A percentile compares a stretch with the other conserved stretches of the same genome.
Evolutionary conservation across 2,797 vertebrate species (phyloP).

Genomic region (Amniataba percoides): DNA sequence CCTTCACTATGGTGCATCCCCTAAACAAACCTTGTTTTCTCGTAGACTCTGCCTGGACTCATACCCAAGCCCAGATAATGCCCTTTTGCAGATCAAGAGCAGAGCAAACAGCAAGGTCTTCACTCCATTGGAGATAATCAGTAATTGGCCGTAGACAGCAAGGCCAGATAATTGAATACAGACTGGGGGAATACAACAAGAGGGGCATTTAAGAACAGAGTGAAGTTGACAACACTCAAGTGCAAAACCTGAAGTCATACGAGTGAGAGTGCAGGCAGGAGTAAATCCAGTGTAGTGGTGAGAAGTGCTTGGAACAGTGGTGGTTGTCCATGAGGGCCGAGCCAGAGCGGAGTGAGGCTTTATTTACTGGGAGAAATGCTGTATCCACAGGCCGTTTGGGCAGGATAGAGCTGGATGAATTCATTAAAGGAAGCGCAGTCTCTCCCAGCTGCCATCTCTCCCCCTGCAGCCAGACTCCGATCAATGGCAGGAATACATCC

Average conservation of each 20-base stretch:
- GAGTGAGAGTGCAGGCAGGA: constrained; percentile 62
- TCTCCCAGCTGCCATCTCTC: constrained; percentile 86
- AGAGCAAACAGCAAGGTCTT: constrained; percentile 67
- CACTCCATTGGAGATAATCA: constrained; percentile 63
- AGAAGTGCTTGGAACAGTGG: constrained; percentile 63
- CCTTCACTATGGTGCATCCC: constrained; percentile 57
- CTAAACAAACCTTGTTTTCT: constrained; percentile 64
- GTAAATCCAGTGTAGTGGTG: constrained; percentile 51
- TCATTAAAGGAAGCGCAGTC: constrained; percentile 84
- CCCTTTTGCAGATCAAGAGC: constrained; percentile 61
- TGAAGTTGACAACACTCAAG: constrained; percentile 64
- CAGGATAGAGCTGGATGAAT: constrained; percentile 85
- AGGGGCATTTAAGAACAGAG: constrained; percentile 65
- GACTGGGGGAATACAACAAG: constrained; percentile 56
- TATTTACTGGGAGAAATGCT: constrained; percentile 73
- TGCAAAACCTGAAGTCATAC: constrained; percentile 72
- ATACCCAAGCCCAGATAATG: constrained; percentile 45
- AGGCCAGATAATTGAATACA: constrained; percentile 61
- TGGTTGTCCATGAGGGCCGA: constrained; percentile 74
- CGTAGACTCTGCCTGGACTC: constrained; percentile 36
- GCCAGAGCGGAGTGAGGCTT: constrained; percentile 71
- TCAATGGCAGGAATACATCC: constrained; percentile 88
- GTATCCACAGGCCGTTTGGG: constrained; percentile 85
- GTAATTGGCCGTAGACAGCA: constrained; percentile 52
- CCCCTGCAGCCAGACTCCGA: constrained; percentile 88